These are phyloP conservation scores for Rhyacichthys aspro DNA, from an alignment of 2,797 vertebrate genomes.

Conservation along the genomic window DNA sequence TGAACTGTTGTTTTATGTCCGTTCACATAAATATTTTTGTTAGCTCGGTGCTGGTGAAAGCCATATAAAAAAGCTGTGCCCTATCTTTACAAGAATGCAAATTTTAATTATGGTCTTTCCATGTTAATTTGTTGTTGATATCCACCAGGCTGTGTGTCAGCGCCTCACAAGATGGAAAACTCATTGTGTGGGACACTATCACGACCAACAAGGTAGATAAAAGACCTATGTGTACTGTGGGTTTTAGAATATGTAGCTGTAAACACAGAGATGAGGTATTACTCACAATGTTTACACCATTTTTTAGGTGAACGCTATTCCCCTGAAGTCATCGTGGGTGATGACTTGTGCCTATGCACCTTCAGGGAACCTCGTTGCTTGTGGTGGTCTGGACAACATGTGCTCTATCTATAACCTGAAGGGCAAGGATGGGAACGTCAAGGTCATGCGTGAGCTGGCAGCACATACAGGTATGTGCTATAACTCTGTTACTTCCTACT, in stretches of 20 bases:
- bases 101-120: too few species aligned
- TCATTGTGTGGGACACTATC: conserved; percentile 97
- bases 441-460: conserved; percentile 95
- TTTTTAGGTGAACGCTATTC: conserved; percentile 93
- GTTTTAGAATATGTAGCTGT: neutral
- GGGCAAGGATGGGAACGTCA: conserved; percentile 93
- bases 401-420: conserved; percentile 98
- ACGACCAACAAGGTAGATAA: conserved; percentile 94
- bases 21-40: neutral
- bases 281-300: neutral
- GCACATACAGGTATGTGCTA: conserved; percentile 89
- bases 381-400: conserved; percentile 98
- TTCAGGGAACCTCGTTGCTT: conserved; percentile 96
- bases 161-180: conserved; percentile 97
- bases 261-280: neutral
- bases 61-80: neutral
- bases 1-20: conserved; percentile 5
- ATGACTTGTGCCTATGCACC: conserved; percentile 98
- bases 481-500: neutral
- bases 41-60: neutral
- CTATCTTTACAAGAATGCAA: too few species aligned
- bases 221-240: neutral
- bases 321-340: conserved; percentile 97
- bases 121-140: neutral
- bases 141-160: conserved; percentile 90